These are phyloP conservation scores for Rhynchonema sp. DNA, from an alignment of 2,888 invertebrate genomes.

Conservation along the genomic window DNA sequence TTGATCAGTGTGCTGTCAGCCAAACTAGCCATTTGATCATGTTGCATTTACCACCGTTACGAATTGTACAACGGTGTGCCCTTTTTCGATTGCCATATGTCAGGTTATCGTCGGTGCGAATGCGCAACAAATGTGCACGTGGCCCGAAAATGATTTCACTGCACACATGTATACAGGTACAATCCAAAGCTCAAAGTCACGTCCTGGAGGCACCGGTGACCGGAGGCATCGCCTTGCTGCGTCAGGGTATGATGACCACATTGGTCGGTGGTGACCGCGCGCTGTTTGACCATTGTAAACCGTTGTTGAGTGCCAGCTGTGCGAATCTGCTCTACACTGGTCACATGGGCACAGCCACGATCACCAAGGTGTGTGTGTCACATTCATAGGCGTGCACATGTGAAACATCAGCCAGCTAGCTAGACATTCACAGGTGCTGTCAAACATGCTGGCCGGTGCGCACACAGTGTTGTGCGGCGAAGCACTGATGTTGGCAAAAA, in stretches of 20 bases:
- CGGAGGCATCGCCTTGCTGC: background rate
- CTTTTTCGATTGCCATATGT: background rate
- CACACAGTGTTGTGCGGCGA: background rate
- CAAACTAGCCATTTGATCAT: too few relatives aligned
- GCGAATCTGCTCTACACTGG: conserved; percentile 1
- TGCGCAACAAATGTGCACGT: background rate
- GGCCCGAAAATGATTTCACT: too few relatives aligned
- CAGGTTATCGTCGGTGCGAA: background rate
- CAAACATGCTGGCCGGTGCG: conserved; percentile 4
- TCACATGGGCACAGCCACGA: background rate
- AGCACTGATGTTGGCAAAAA: conserved; percentile 1
- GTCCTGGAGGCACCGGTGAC: conserved; percentile 1
- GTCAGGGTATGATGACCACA: conserved; percentile 1
- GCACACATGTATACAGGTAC: background rate
- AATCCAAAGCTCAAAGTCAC: background rate
- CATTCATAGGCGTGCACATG: background rate
- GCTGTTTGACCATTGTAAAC: background rate
- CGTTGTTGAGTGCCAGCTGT: background rate
- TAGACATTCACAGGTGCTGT: background rate
- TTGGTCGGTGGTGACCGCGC: background rate
- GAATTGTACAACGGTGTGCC: background rate
- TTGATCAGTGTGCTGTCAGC: too few relatives aligned
- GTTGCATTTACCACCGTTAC: too few relatives aligned
- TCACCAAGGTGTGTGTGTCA: background rate
- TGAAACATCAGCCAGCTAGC: background rate